phyloP scores from a whole-genome alignment of 2,888 invertebrate genomes.

The Mythimna loreyi region DNA sequence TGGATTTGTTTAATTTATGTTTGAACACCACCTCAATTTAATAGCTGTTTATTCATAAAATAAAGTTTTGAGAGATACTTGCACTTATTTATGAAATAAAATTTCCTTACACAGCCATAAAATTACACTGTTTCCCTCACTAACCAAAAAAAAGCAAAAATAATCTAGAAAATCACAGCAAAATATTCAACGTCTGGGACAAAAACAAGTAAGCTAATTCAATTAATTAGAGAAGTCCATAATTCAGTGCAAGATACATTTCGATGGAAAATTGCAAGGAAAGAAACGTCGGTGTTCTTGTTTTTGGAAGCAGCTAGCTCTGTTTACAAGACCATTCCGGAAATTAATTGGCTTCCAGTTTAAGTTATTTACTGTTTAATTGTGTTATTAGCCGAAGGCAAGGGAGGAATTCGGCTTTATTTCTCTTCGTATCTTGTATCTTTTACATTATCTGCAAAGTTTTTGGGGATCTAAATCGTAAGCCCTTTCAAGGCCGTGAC shows the following conservation, averaged over 20 bases:
- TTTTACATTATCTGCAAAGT: constrained; percentile 31
- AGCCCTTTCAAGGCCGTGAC: not conserved
- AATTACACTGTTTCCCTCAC: not conserved
- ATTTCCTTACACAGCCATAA: too few species aligned
- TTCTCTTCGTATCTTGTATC: constrained; percentile 23
- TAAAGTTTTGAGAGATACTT: too few species aligned
- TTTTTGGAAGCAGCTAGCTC: constrained; percentile 31
- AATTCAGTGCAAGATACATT: constrained; percentile 46
- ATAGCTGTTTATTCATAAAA: too few species aligned
- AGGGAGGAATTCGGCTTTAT: constrained; percentile 25
- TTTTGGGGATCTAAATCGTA: constrained; percentile 12
- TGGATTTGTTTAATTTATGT: too few species aligned
- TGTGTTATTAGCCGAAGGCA: constrained; percentile 49
- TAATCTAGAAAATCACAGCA: constrained; percentile 1
- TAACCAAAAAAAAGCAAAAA: not conserved
- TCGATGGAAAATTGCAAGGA: constrained; percentile 36
- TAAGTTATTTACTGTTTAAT: constrained; percentile 59
- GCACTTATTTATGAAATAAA: too few species aligned
- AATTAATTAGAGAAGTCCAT: constrained; percentile 45
- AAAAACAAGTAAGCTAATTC: constrained; percentile 30
- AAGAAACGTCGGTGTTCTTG: constrained; percentile 35
- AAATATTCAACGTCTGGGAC: constrained; percentile 5
- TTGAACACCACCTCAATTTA: too few species aligned
- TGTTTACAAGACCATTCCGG: constrained; percentile 55
- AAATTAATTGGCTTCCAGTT: constrained; percentile 61